phyloP scores from a whole-genome alignment of 2,888 invertebrate genomes.

The Elmis aenea region DNA sequence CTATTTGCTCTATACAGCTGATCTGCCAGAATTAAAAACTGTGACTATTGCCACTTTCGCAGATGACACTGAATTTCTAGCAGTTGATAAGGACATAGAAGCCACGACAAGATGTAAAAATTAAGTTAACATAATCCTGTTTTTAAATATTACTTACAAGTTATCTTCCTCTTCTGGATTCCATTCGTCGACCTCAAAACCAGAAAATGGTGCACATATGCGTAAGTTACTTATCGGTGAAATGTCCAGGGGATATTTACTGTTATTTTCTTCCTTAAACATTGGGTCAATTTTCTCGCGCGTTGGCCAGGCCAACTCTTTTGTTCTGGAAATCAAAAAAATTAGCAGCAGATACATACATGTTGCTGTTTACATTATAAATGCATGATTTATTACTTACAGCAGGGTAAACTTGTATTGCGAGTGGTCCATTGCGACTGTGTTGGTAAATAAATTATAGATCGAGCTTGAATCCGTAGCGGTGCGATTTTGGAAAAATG shows the following conservation, averaged over 20 bases:
- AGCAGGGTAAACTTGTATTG: conserved; percentile 29
- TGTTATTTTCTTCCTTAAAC: conserved; percentile 34
- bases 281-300: conserved; percentile 11
- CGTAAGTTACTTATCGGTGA: conserved; percentile 42
- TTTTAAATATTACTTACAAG: no score
- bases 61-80: no score
- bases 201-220: conserved; percentile 57
- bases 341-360: no score
- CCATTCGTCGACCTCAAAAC: conserved; percentile 37
- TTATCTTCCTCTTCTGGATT: conserved; percentile 33
- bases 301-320: conserved; percentile 11
- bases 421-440: conserved; percentile 25
- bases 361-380: no score
- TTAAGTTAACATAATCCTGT: no score
- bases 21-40: no score
- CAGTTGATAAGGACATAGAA: no score
- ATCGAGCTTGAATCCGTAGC: conserved; percentile 30
- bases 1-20: no score
- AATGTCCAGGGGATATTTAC: conserved; percentile 15
- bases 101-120: no score
- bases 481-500: conserved; percentile 31
- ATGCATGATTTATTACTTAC: no score
- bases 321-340: conserved; percentile 13
- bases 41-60: no score
- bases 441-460: conserved; percentile 35